Evolutionary conservation across 1,140 invertebrate species (phyloP), one percentile per base, ranked within the genome.

Genomic region (Anastrepha obliqua): DNA sequence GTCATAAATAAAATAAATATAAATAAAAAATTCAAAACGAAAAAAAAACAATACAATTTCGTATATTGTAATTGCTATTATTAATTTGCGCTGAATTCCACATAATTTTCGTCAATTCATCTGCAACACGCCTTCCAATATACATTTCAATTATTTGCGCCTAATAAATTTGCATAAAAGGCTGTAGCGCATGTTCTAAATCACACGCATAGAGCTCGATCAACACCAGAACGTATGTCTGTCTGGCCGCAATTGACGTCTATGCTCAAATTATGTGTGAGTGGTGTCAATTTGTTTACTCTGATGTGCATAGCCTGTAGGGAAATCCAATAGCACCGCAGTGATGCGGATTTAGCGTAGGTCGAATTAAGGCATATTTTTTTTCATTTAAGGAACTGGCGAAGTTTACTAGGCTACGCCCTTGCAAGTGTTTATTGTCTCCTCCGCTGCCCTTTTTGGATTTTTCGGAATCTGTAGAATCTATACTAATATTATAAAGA

Each of bases 11-110:
- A 55, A 55, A 55, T 55, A 55, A 55, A 2, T 55, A 29, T 29
- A 29, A 55, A 55, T 55, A 55, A 55, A 55, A 55, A 55, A 55
- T 55, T 55, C 11, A 67, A 13, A 67, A 67, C 64, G 39, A 11
- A 20, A 67, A 42, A 42, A 67, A 67, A 67, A 9, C 13, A 13
- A 42, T 67, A 20, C 29, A 44, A 74, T 74, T 15, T 62, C 3
- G 17, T 74, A 20, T 44, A 39, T n/a, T 62, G 17, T n/a, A 74
- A 44, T 15, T 74, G 67, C 44, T 13, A 47, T 44, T 44, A 74
- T 74, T 74, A 74, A 74, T 74, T 74, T 74, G 67, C 67, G 67
- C 39, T 74, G 67, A 74, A 74, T 74, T 44, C 67, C 67, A 47
- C 39, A 65, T 4, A 65, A 44, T 47, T 44, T 74, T 74, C 29